Conservation (phyloP, 2,113 vertebrate species). For the Cervus canadensis region DNA sequence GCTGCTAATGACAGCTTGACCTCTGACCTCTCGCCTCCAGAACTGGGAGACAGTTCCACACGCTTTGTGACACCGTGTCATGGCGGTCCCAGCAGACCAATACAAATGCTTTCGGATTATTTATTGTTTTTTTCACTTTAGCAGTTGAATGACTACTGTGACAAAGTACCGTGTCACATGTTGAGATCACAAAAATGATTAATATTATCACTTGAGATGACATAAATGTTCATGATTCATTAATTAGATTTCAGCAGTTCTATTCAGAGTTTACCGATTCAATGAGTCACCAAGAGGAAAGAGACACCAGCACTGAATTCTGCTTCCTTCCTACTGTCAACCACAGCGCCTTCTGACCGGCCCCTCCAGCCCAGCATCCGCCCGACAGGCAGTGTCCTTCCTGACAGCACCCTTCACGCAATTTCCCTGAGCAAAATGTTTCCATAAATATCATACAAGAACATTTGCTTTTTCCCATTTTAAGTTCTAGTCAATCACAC, state of each 20-base stretch:
- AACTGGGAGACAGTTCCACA: background rate
- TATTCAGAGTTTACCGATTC: background rate
- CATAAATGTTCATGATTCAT: background rate
- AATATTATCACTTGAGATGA: background rate
- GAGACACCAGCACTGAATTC: background rate
- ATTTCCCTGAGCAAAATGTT: background rate
- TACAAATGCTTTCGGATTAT: background rate
- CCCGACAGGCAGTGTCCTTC: background rate
- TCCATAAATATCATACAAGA: background rate
- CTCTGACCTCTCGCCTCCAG: background rate
- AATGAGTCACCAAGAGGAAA: background rate
- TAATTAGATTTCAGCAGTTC: background rate
- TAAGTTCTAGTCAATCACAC: background rate
- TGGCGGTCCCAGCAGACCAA: background rate
- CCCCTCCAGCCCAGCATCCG: background rate
- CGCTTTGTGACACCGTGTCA: background rate
- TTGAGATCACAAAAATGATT: background rate
- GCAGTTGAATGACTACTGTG: background rate
- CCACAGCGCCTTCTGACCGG: background rate
- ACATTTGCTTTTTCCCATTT: background rate
- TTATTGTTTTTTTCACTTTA: background rate
- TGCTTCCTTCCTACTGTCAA: background rate
- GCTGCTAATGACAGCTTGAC: background rate
- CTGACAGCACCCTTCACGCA: background rate
- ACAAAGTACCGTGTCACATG: background rate